Evolutionary conservation across 2,113 vertebrate genomes (phyloP).

Genomic region (Brachypteracias leptosomus): DNA sequence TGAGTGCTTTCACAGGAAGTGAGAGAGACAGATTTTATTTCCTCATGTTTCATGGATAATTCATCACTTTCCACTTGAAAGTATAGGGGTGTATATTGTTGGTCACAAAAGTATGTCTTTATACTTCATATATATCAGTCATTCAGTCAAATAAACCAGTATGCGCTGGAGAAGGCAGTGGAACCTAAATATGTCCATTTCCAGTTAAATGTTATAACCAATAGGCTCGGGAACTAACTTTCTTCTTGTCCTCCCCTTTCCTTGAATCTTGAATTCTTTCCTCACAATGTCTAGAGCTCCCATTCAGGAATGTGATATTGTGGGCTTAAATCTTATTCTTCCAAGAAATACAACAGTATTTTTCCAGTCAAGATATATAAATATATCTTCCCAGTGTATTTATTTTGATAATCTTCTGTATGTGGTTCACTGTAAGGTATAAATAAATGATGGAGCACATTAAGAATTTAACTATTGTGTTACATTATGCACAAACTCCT

Average conservation of each 20-base stretch:
- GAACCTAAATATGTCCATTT: background rate
- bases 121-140: background rate
- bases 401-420: conserved; percentile 12
- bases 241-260: background rate
- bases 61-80: background rate
- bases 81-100: background rate
- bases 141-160: background rate
- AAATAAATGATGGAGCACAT: conserved; percentile 1
- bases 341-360: conserved; percentile 5
- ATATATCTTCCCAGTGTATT: background rate
- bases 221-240: background rate
- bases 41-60: background rate
- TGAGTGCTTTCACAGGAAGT: background rate
- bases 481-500: background rate
- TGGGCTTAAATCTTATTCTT: background rate
- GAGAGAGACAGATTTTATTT: background rate
- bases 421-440: background rate
- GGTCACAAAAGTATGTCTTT: background rate
- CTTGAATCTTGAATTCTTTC: background rate
- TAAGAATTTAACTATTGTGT: background rate
- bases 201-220: background rate
- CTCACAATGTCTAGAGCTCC: background rate
- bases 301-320: background rate
- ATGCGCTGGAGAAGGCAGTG: background rate
- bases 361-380: background rate